A percentile compares a stretch with the other conserved stretches of the same genome.
Conservation (phyloP, 1,140 invertebrate genomes). For the Popillia japonica region DNA sequence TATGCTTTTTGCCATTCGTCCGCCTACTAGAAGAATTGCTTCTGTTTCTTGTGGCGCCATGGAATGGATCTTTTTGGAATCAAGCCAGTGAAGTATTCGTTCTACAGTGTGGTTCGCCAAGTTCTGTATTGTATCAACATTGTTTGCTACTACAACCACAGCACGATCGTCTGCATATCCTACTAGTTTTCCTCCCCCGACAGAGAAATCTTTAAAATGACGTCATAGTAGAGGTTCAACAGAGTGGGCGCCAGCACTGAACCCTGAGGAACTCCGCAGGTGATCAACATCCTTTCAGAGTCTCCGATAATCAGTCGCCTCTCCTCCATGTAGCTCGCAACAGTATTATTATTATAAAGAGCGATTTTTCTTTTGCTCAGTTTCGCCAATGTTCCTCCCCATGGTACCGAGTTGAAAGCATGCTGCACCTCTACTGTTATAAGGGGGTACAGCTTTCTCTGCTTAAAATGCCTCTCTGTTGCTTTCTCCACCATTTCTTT, state of each 20-base stretch:
- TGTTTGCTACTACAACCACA: too few species aligned
- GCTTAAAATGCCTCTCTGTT: background rate
- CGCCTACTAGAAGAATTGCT: background rate
- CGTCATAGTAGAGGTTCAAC: constrained; percentile 55
- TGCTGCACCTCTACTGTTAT: constrained; percentile 47
- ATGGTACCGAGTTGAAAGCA: constrained; percentile 48
- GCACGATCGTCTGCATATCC: too few species aligned
- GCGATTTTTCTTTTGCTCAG: constrained; percentile 34
- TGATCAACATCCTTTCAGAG: constrained; percentile 31
- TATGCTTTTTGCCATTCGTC: background rate
- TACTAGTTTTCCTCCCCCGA: too few species aligned
- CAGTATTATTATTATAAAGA: constrained; percentile 22
- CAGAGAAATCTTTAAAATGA: constrained; percentile 46
- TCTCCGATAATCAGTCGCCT: constrained; percentile 8
- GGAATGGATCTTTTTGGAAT: background rate
- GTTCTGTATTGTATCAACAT: background rate
- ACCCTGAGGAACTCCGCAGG: constrained; percentile 55
- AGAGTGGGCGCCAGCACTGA: constrained; percentile 56
- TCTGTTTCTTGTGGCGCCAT: background rate
- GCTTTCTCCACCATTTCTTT: constrained; percentile 52
- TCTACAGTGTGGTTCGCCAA: background rate
- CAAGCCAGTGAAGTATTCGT: background rate
- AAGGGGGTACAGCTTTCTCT: constrained; percentile 41
- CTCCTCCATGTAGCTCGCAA: constrained; percentile 41
- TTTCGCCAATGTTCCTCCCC: constrained; percentile 40